A percentile compares a stretch with the other conserved stretches of the same genome.
Evolutionary conservation across 2,888 invertebrate species (phyloP).

Genomic region (Machimus atricapillus): DNA sequence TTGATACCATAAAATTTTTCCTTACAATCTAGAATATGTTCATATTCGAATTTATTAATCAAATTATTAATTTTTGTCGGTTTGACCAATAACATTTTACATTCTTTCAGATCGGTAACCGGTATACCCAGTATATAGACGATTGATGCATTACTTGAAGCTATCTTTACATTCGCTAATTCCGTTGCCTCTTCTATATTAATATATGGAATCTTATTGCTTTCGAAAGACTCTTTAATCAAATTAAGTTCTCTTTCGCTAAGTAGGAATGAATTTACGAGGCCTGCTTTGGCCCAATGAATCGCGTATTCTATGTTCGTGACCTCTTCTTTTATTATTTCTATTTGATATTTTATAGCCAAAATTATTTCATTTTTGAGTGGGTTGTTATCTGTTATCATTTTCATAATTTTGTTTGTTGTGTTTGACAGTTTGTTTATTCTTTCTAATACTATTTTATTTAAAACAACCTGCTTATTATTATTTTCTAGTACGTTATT

Average conservation of each 20-base stretch:
- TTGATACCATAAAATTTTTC: not conserved
- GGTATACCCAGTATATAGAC: slow-evolving; percentile 44
- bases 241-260: slow-evolving; percentile 44
- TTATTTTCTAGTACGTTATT: slow-evolving; percentile 23
- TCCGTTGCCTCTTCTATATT: slow-evolving; percentile 45
- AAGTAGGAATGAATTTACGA: slow-evolving; percentile 47
- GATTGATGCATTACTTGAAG: slow-evolving; percentile 41
- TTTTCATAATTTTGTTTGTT: not conserved
- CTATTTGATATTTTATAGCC: slow-evolving; percentile 43
- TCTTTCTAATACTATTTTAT: slow-evolving; percentile 1
- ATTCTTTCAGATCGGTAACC: slow-evolving; percentile 37
- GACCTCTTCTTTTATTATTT: slow-evolving; percentile 46
- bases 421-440: slow-evolving; percentile 5
- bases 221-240: slow-evolving; percentile 41
- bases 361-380: slow-evolving; percentile 16
- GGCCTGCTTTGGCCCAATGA: slow-evolving; percentile 46
- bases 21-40: slow-evolving; percentile 2
- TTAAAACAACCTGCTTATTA: slow-evolving; percentile 17
- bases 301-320: slow-evolving; percentile 45
- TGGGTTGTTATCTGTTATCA: not conserved
- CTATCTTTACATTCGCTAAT: slow-evolving; percentile 45
- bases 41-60: slow-evolving; percentile 43
- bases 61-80: slow-evolving; percentile 41
- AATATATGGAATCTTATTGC: slow-evolving; percentile 44
- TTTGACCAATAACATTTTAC: slow-evolving; percentile 44